Base-by-base conservation (phyloP, 1,140 invertebrate genomes). In the Trinorchestia longiramus region DNA sequence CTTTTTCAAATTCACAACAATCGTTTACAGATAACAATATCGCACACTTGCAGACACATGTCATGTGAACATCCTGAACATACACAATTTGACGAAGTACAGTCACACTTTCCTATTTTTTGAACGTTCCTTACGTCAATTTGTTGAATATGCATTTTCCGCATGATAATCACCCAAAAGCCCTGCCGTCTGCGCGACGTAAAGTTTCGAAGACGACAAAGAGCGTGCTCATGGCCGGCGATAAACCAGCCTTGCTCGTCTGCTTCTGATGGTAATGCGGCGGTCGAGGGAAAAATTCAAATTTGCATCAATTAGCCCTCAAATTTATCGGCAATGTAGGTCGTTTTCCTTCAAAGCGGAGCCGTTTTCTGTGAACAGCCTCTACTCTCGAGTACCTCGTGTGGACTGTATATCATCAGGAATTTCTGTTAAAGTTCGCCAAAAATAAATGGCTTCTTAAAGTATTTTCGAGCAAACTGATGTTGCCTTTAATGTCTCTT, bases 161-260 rank as follows among this genome's bases (percentile, higher is more conserved):
- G 62, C 11, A 77, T 77, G 62, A 77, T 77, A 77, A 77, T 77
- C 15, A 77, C 62, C 62, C 3, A 28, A 36, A 77, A 77, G 62
- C 11, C 28, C 15, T 36, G 62, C 62, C 62, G 62, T 77, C 62
- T 77, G 62, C 62, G 62, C 28, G 28, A 28, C 62, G 62, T 77
- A 77, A 77, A 77, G 62, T 77, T 77, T 77, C 62, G 62, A 77
- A 77, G 62, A 77, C 62, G 62, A 77, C 62, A 77, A 77, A 77
- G 62, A 77, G 62, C 28, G 62, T 77, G 62, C 62, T 77, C 62
- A 77, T 36, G 62, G 62, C 62, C 62, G 1, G 28, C 62, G 62
- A 77, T 77, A 77, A 77, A 77, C 62, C 28, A 23, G 15, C 62
- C 62, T 77, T 77, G 62, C 62, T 77, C 62, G 62, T 77, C 62